phyloP scores from a whole-genome alignment of 2,888 invertebrate genomes.

The Polydesmus complanatus region DNA sequence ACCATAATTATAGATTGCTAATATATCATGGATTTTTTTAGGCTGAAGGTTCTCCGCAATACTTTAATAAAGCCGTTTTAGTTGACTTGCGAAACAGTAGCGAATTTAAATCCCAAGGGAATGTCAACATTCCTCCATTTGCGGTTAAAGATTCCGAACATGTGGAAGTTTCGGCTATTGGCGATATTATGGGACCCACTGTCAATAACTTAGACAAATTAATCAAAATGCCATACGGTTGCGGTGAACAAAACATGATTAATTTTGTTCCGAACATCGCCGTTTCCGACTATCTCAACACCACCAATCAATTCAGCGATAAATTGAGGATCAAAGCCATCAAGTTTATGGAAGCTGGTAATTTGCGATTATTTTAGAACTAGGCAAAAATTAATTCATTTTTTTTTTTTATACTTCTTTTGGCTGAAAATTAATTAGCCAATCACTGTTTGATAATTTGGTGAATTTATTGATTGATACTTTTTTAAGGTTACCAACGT shows the following conservation, averaged over 20 bases:
- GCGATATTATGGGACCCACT: conserved; percentile 33
- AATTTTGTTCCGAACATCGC: conserved; percentile 35
- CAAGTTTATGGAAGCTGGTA: conserved; percentile 31
- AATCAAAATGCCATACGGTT: conserved; percentile 34
- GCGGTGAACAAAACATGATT: conserved; percentile 37
- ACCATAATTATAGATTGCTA: neutral
- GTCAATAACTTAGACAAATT: conserved; percentile 31
- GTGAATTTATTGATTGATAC: neutral
- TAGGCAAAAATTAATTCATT: neutral
- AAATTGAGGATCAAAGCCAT: conserved; percentile 29
- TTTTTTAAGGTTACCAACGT: conserved; percentile 31
- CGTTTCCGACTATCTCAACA: conserved; percentile 31
- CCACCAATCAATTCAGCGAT: conserved; percentile 27
- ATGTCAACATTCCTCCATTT: conserved; percentile 23
- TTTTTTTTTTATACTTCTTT: too few species aligned
- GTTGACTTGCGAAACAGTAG: conserved; percentile 20
- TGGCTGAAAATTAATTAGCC: too few species aligned
- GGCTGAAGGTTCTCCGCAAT: conserved; percentile 25
- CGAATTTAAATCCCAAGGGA: conserved; percentile 15
- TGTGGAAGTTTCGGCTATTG: conserved; percentile 25
- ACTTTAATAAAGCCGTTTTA: conserved; percentile 22
- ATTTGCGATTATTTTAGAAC: neutral
- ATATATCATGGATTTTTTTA: conserved; percentile 16
- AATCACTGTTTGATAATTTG: too few species aligned
- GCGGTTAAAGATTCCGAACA: conserved; percentile 23